These are phyloP conservation scores for Paramuricea clavata DNA, from an alignment of 92 coral and sea anemone genomes.

Conservation along the genomic window DNA sequence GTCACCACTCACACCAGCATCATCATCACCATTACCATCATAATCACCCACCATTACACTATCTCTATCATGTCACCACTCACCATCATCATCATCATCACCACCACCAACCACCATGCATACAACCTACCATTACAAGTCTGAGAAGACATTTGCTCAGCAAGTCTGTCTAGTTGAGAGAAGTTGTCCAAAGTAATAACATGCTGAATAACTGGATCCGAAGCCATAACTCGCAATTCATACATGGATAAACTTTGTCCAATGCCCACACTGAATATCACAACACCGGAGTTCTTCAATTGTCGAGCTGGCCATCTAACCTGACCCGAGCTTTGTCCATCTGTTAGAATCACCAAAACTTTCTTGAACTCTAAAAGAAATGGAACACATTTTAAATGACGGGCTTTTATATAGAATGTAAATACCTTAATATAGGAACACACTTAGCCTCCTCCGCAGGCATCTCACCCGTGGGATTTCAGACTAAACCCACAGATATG, in stretches of 20 bases:
- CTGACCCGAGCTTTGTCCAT: slow-evolving; percentile 21
- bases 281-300: slow-evolving; percentile 30
- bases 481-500: too few relatives aligned
- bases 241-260: slow-evolving; percentile 14
- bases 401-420: too few relatives aligned
- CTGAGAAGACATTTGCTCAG: not conserved
- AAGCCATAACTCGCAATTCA: slow-evolving; percentile 5
- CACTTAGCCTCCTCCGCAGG: too few relatives aligned
- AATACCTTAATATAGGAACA: too few relatives aligned
- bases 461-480: too few relatives aligned
- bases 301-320: slow-evolving; percentile 38
- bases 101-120: not conserved
- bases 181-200: not conserved
- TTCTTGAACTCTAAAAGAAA: slow-evolving; percentile 32
- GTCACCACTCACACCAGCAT: not conserved
- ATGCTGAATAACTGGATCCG: slow-evolving; percentile 1
- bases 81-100: not conserved
- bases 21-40: not conserved
- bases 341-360: slow-evolving; percentile 34
- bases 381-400: too few relatives aligned
- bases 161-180: not conserved
- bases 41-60: too few relatives aligned
- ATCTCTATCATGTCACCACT: not conserved
- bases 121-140: not conserved
- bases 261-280: slow-evolving; percentile 28